Evolutionary conservation across 2,113 vertebrate genomes (phyloP).

Genomic region (Xenotilapia caudafasciata): DNA sequence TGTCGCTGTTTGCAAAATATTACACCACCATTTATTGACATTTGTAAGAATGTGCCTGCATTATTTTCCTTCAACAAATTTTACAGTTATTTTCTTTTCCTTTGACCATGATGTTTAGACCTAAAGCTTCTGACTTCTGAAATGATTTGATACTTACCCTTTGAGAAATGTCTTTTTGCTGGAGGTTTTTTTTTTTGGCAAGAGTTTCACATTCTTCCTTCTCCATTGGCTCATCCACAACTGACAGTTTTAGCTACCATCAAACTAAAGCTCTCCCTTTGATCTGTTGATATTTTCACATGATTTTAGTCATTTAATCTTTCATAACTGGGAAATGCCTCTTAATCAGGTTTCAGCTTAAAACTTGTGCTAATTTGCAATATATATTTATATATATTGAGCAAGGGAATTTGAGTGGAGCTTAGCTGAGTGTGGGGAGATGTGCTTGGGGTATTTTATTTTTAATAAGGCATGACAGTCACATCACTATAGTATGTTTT

Average conservation of each 20-base stretch:
- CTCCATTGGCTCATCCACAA: constrained; percentile 59
- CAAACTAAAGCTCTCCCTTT: constrained; percentile 45
- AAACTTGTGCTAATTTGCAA: constrained; percentile 38
- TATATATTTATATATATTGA: neutral
- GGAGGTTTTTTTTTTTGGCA: neutral
- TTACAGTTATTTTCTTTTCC: neutral
- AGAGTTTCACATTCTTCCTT: constrained; percentile 50
- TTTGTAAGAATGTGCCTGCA: neutral
- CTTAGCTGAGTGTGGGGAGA: neutral
- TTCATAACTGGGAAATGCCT: constrained; percentile 31
- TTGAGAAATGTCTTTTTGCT: constrained; percentile 7
- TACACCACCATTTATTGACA: neutral
- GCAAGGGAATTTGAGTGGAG: neutral
- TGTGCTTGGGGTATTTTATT: neutral
- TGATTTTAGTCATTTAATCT: constrained; percentile 41
- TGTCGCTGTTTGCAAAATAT: neutral
- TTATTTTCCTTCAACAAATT: neutral
- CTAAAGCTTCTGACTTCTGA: neutral
- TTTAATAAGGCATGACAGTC: neutral
- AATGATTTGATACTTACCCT: constrained; percentile 7
- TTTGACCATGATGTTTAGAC: neutral
- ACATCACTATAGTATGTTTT: neutral
- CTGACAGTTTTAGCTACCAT: constrained; percentile 48
- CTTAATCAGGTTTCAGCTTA: constrained; percentile 37
- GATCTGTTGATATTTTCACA: constrained; percentile 54